Percentiles rank a stretch among this genome's conserved stretches.
Evolutionary conservation across 1,140 invertebrate species (phyloP).

Genomic region (Cydia fagiglandana): DNA sequence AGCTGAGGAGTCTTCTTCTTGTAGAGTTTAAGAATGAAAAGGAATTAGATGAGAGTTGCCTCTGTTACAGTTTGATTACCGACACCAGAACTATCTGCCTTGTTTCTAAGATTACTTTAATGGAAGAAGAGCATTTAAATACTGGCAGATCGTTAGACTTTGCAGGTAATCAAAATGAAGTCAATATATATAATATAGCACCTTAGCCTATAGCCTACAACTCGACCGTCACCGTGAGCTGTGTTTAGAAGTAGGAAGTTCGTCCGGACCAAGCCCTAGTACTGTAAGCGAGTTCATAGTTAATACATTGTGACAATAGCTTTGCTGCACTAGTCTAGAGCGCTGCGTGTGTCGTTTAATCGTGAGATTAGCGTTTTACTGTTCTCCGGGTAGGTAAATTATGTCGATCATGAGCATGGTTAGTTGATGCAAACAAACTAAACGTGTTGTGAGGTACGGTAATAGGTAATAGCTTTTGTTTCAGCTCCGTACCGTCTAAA

Average conservation of each 20-base stretch:
- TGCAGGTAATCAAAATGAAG: constrained; percentile 18
- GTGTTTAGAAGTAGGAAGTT: constrained; percentile 11
- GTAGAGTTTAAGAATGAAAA: constrained; percentile 29
- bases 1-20: constrained; percentile 47
- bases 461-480: constrained; percentile 58
- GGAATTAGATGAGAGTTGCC: constrained; percentile 23
- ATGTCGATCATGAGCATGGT: constrained; percentile 63
- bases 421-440: constrained; percentile 76
- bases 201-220: constrained; percentile 23
- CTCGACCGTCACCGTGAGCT: constrained; percentile 26
- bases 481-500: constrained; percentile 87
- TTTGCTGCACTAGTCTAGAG: constrained; percentile 60
- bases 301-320: constrained; percentile 62
- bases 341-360: constrained; percentile 69
- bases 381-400: constrained; percentile 54
- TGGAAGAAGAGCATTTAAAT: neutral
- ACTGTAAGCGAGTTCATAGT: constrained; percentile 48
- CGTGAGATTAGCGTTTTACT: constrained; percentile 71
- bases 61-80: constrained; percentile 13
- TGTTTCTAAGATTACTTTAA: neutral
- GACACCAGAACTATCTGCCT: neutral
- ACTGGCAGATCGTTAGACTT: constrained; percentile 18
- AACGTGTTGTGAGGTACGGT: constrained; percentile 69
- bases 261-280: constrained; percentile 38
- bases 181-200: constrained; percentile 28